A percentile compares a stretch with the other conserved stretches of the same genome.
These are phyloP conservation scores for Molanna angustata DNA, from an alignment of 2,888 invertebrate species.

Conservation along the genomic window DNA sequence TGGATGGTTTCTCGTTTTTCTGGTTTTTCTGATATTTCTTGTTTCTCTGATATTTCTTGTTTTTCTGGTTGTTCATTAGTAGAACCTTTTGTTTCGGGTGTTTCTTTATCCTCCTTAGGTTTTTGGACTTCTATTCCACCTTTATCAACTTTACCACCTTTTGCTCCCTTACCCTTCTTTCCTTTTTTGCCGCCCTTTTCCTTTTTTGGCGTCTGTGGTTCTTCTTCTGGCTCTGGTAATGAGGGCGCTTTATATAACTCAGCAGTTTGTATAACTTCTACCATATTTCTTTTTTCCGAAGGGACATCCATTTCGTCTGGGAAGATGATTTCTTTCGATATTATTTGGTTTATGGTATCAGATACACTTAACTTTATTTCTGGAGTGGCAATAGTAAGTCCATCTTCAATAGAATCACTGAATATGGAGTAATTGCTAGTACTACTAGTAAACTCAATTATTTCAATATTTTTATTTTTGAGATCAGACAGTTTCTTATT, in stretches of 20 bases:
- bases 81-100: not conserved
- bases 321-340: not conserved
- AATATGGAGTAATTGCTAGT: too few species aligned
- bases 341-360: not conserved
- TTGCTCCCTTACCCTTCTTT: not conserved
- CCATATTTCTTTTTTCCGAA: slow-evolving; percentile 1
- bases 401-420: not conserved
- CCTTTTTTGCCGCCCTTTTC: not conserved
- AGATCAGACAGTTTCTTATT: not conserved
- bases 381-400: too few species aligned
- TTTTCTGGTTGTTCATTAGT: too few species aligned
- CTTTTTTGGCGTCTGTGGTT: slow-evolving; percentile 3
- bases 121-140: not conserved
- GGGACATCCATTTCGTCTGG: slow-evolving; percentile 6
- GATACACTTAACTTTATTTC: too few species aligned
- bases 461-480: not conserved
- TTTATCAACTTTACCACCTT: not conserved
- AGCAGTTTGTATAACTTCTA: slow-evolving; percentile 11
- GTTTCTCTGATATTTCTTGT: too few species aligned
- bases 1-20: too few species aligned
- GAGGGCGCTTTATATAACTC: slow-evolving; percentile 2
- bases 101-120: not conserved
- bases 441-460: too few species aligned
- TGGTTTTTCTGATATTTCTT: too few species aligned
- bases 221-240: not conserved